phyloP scores from a whole-genome alignment of 2,888 invertebrate species.

The Drosophila atripex region DNA sequence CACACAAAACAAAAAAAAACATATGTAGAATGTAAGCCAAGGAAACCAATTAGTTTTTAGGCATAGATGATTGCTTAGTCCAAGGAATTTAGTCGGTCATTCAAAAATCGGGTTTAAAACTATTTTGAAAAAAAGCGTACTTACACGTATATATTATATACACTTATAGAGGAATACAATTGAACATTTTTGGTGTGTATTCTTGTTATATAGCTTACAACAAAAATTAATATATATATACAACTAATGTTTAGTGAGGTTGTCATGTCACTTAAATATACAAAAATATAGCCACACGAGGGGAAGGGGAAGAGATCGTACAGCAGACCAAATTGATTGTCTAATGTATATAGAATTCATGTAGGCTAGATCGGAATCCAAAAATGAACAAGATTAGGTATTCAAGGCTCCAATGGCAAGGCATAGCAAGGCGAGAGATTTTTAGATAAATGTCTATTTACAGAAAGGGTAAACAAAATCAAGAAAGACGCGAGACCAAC shows the following conservation, averaged over 20 bases:
- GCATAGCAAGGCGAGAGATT: conserved; percentile 18
- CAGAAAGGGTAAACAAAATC: conserved; percentile 19
- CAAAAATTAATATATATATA: conserved; percentile 41
- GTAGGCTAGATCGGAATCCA: conserved; percentile 21
- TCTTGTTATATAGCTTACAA: conserved; percentile 67
- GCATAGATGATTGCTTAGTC: conserved; percentile 64
- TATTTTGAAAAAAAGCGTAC: conserved; percentile 63
- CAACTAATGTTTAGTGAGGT: conserved; percentile 75
- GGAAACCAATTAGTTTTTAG: conserved; percentile 35
- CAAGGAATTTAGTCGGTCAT: conserved; percentile 67
- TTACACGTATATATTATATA: conserved; percentile 43
- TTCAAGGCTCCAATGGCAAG: conserved; percentile 44
- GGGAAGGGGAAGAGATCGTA: conserved; percentile 32
- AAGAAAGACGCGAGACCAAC: conserved; percentile 36
- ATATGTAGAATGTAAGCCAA: conserved; percentile 39
- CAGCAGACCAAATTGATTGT: conserved; percentile 62
- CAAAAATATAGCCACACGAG: conserved; percentile 48
- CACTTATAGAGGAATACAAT: conserved; percentile 48
- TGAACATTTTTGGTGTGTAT: conserved; percentile 62
- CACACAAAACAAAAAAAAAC: conserved; percentile 35
- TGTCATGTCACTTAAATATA: conserved; percentile 71
- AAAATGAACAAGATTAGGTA: conserved; percentile 44
- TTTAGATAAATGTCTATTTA: conserved; percentile 55
- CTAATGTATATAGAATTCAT: conserved; percentile 54
- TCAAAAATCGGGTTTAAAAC: conserved; percentile 67